Conservation (phyloP, 2,113 vertebrate species). For the Orcinus orca region DNA sequence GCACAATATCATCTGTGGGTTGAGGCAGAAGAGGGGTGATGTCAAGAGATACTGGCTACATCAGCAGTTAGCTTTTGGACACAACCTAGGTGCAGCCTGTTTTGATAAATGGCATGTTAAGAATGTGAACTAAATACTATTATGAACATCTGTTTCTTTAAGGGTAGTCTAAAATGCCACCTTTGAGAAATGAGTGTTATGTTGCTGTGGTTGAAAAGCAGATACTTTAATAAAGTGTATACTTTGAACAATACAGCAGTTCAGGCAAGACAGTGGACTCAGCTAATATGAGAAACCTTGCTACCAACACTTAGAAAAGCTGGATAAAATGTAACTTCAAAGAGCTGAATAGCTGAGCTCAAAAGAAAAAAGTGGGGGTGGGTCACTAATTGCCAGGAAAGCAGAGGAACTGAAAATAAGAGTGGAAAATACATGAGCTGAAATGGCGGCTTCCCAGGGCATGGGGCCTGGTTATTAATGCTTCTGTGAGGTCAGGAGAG, state of each 20-base stretch:
- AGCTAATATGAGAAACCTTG: background rate
- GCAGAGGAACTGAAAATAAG: background rate
- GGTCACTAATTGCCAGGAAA: background rate
- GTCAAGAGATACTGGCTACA: background rate
- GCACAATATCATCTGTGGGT: background rate
- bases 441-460: background rate
- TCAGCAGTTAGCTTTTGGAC: background rate
- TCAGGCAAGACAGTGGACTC: background rate
- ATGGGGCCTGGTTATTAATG: background rate
- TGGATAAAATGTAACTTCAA: conserved; percentile 17
- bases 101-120: conserved; percentile 25
- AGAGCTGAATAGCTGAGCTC: background rate
- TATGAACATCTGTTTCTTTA: background rate
- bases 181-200: conserved; percentile 14
- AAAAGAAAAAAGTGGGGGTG: background rate
- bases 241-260: background rate
- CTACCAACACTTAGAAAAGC: background rate
- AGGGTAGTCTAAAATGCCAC: background rate
- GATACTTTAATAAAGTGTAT: background rate
- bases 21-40: background rate
- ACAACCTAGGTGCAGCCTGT: background rate
- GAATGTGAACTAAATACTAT: background rate
- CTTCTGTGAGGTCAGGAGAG: background rate
- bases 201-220: background rate
- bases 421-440: background rate